phyloP scores from a whole-genome alignment of 1,140 invertebrate genomes.

The Phymorhynchus buccinoides region DNA sequence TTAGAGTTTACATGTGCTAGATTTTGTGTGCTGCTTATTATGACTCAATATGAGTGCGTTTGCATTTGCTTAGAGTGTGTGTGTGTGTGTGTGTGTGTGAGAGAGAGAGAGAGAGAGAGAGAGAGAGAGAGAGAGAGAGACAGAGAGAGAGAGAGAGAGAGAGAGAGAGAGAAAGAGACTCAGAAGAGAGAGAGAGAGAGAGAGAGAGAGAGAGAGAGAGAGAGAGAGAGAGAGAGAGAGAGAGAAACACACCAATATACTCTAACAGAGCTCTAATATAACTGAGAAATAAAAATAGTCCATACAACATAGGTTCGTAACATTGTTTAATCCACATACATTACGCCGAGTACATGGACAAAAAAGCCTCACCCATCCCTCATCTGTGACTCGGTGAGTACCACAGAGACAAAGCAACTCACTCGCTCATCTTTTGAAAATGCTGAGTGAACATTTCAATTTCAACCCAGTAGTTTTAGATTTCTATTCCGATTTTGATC shows the following conservation, averaged over 20 bases:
- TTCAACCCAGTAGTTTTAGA: too few relatives aligned
- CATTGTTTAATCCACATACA: not conserved
- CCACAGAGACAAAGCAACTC: not conserved
- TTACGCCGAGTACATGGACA: too few relatives aligned
- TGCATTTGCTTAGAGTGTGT: not conserved
- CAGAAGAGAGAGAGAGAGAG: too few relatives aligned
- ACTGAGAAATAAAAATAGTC: not conserved
- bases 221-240: too few relatives aligned
- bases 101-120: not conserved
- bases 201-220: too few relatives aligned
- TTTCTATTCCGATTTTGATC: not conserved
- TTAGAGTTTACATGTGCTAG: too few relatives aligned
- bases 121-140: not conserved
- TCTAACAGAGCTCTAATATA: too few relatives aligned
- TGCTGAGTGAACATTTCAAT: not conserved
- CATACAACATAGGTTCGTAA: not conserved
- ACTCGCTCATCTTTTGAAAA: not conserved
- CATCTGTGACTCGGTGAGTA: not conserved
- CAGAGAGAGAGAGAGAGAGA: not conserved
- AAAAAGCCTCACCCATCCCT: not conserved
- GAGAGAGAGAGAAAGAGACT: too few relatives aligned
- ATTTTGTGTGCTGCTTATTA: too few relatives aligned
- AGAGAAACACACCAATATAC: too few relatives aligned
- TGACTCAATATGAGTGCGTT: too few relatives aligned
- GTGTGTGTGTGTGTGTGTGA: too few relatives aligned